Evolutionary conservation across 2,797 vertebrate genomes (phyloP), one percentile per base, ranked within the genome.

Genomic region (Coregonus suidteri): DNA sequence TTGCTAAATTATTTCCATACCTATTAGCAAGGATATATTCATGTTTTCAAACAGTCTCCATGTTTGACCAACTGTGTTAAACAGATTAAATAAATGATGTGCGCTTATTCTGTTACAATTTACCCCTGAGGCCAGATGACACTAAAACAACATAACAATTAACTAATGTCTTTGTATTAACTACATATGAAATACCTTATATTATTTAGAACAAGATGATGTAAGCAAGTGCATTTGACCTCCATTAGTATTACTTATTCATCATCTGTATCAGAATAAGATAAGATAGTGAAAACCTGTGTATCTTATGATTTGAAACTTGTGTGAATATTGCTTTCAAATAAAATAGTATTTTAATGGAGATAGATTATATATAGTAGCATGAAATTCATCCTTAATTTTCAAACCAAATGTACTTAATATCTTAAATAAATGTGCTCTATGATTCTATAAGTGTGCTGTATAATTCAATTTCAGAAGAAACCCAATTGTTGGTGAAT

Each of bases 21-120:
- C 52, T 72, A 77, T 51, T 69, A 34, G 30, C 71, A 16, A 41
- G 51, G 4, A 78, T 82, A 79, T 88, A 72, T 88, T 88, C 73
- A 68, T 85, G 65, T 79, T 89, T 85, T 87, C 76, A 85, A 64
- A 79, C 77, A 56, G 56, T 76, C 81, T 65, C 59, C 9, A 35
- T 85, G 78, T 82, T 79, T 74, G 82, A 75, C 67, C 82, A 83
- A 84, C 75, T 77, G 70, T 66, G 73, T 83, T 62, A 81, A 73
- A 52, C 59, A 84, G 76, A 86, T 80, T 66, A 79, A 74, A 83
- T 74, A 79, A 86, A 75, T 81, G n/a, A 79, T 82, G 51, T 75
- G 65, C 77, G 53, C 65, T 72, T 75, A 75, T 74, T 75, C 59
- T 74, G 53, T 72, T 73, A 53, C 64, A 66, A 73, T 14, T 20